Conservation (phyloP, 2,113 vertebrate genomes). For the Hyaena hyaena region DNA sequence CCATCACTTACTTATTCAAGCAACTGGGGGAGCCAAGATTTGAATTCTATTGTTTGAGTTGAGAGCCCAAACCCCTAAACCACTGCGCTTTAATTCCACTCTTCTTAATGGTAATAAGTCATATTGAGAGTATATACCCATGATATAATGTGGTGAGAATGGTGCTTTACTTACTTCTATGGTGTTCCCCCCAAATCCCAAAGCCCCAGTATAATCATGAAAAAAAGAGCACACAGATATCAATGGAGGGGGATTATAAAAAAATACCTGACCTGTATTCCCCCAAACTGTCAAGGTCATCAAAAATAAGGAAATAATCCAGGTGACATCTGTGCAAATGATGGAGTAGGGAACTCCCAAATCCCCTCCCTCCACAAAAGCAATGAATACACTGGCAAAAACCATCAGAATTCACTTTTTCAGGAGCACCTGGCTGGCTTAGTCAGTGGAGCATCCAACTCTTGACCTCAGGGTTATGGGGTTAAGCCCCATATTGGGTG, state of each 20-base stretch:
- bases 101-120: not conserved
- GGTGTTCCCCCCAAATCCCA: not conserved
- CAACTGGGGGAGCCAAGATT: not conserved
- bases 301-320: slow-evolving; percentile 41
- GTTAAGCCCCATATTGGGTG: not conserved
- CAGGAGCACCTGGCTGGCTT: not conserved
- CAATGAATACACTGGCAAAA: slow-evolving; percentile 31
- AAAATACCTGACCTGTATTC: not conserved
- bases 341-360: not conserved
- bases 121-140: not conserved
- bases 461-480: not conserved
- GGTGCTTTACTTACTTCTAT: not conserved
- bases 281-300: slow-evolving; percentile 11
- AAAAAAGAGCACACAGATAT: slow-evolving; percentile 9
- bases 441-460: not conserved
- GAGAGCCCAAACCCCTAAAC: not conserved
- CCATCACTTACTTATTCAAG: not conserved
- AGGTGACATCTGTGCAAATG: not conserved
- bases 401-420: not conserved
- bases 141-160: not conserved
- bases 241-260: not conserved
- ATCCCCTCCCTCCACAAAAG: not conserved
- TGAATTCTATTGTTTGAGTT: slow-evolving; percentile 34
- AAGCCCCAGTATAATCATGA: not conserved
- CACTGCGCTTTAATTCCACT: not conserved